Evolutionary conservation across 2,888 invertebrate species (phyloP), one percentile per base, ranked within the genome.

Genomic region (Cosmopolites sordidus): DNA sequence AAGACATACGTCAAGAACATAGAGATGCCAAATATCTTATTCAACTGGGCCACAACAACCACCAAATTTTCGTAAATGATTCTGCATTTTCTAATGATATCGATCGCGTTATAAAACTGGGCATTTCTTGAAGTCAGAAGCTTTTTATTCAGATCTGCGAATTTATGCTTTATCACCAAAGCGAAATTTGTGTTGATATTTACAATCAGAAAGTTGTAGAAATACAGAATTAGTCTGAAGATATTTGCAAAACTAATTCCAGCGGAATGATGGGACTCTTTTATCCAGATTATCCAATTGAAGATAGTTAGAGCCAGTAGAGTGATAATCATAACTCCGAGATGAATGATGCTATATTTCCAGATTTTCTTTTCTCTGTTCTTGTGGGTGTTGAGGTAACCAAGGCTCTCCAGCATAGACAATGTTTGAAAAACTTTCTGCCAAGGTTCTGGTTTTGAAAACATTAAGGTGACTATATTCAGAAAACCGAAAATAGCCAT

Each of bases 71-170:
- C 16, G 27, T 52, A 52, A 5, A 52, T 47, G 16, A 33, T 17
- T 14, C 51, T 30, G 22, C 51, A 52, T 17, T 37, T 52, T 37
- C 51, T 52, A 11, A 42, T 43, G 9, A 45, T 47, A 4, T 42
- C 42, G 11, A 52, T 46, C 9, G 51, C 47, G 12, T 52, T 52
- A 18, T 52, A 42, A 43, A 52, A 52, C 8, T 52, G 51, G n/a
- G 44, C 47, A 12, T 42, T 41, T 39, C 42, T 46, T 8, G 46
- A 45, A 2, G 22, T n/a, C 9, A 33, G 14, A 8, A 52, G 18
- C 42, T 52, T 52, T 27, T 17, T 37, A 14, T 47, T 33, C 5
- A 37, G 12, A 14, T 42, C 51, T 8, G 37, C 8, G 41, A 52
- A 52, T 16, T 52, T 52, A n/a, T 18, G 17, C n/a, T 47, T 46